Evolutionary conservation across 2,888 invertebrate genomes (phyloP).

Genomic region (Mythimna vitellina): DNA sequence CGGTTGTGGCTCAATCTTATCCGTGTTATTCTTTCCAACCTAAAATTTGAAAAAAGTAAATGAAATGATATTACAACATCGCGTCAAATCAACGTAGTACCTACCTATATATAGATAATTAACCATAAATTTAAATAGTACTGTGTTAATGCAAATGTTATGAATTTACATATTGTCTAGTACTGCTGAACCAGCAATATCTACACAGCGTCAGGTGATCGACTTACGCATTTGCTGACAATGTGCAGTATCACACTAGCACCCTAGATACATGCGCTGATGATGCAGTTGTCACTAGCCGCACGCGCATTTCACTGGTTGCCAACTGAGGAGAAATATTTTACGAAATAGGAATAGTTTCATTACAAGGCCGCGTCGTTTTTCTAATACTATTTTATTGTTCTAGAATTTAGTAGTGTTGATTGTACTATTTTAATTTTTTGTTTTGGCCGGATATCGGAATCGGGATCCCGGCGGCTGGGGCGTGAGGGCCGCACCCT

Average conservation of each 20-base stretch:
- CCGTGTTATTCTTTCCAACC: not conserved
- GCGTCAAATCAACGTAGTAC: not conserved
- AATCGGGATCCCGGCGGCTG: too few relatives aligned
- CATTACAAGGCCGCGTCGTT: not conserved
- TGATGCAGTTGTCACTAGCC: conserved; percentile 16
- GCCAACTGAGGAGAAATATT: conserved; percentile 3
- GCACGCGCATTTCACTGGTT: not conserved
- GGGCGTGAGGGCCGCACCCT: too few relatives aligned
- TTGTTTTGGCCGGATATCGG: too few relatives aligned
- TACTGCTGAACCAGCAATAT: conserved; percentile 16
- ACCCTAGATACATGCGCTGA: conserved; percentile 29
- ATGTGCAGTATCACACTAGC: conserved; percentile 28
- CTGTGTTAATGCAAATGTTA: too few relatives aligned
- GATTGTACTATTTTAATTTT: not conserved
- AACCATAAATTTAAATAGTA: too few relatives aligned
- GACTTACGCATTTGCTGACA: conserved; percentile 35
- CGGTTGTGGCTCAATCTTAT: not conserved
- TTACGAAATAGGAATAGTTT: not conserved
- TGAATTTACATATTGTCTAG: not conserved
- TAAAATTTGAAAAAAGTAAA: not conserved
- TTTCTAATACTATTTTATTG: not conserved
- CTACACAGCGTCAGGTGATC: not conserved
- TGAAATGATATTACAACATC: not conserved
- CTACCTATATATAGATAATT: not conserved
- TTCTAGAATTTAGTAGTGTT: not conserved